phyloP scores from a whole-genome alignment of 2,113 vertebrate species.

The Labrus mixtus region DNA sequence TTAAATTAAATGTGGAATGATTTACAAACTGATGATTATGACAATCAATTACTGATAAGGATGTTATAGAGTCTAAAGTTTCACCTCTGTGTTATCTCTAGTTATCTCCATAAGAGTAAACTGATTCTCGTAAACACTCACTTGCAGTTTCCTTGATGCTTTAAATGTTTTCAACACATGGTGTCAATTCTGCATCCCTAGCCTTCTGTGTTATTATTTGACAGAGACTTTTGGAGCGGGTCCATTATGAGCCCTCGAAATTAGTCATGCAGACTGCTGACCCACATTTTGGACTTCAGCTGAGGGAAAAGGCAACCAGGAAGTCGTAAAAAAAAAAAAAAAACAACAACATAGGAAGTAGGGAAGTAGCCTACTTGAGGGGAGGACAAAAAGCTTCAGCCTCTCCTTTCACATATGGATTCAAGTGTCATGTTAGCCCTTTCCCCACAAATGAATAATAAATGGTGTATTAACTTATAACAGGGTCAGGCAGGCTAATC shows the following conservation, averaged over 20 bases:
- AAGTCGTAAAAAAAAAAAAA: slow-evolving; percentile 57
- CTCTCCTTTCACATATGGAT: slow-evolving; percentile 42
- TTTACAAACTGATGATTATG: slow-evolving; percentile 6
- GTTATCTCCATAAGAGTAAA: background rate
- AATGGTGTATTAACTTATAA: slow-evolving; percentile 30
- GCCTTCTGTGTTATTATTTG: slow-evolving; percentile 36
- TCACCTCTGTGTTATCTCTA: background rate
- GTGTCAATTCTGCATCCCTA: background rate
- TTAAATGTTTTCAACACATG: background rate
- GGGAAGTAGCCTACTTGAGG: slow-evolving; percentile 47
- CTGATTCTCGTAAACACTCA: background rate
- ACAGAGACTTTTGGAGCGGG: slow-evolving; percentile 37
- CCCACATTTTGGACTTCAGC: slow-evolving; percentile 72
- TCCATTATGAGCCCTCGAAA: slow-evolving; percentile 46
- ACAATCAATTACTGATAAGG: slow-evolving; percentile 9
- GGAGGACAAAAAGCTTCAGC: slow-evolving; percentile 40
- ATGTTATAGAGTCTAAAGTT: slow-evolving; percentile 30
- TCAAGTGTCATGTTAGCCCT: background rate
- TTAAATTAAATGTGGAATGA: slow-evolving; percentile 22
- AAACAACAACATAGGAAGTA: slow-evolving; percentile 54
- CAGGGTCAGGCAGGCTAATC: slow-evolving; percentile 59
- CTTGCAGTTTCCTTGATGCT: background rate
- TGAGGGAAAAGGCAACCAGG: slow-evolving; percentile 57
- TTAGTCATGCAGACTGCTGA: slow-evolving; percentile 70
- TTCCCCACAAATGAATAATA: slow-evolving; percentile 11